phyloP scores from a whole-genome alignment of 2,888 invertebrate genomes.

The Venustoraphidia nigricollis region DNA sequence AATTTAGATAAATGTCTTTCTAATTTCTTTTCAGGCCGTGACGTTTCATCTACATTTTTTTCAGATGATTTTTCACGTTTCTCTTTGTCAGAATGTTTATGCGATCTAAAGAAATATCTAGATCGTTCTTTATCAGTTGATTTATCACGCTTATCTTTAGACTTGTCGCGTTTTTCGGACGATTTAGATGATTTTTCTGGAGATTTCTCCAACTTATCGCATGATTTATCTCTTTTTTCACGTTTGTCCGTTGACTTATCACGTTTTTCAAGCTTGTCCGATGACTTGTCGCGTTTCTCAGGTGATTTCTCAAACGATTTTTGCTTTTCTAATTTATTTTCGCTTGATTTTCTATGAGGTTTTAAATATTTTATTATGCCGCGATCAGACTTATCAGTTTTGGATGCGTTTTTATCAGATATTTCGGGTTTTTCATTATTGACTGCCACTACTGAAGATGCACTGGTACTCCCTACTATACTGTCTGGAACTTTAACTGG shows the following conservation, averaged over 20 bases:
- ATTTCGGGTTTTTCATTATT: no score
- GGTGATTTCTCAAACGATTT: slow-evolving; percentile 8
- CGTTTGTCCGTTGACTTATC: slow-evolving; percentile 9
- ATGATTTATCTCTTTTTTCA: slow-evolving; percentile 6
- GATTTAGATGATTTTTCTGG: not conserved
- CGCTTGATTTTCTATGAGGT: not conserved
- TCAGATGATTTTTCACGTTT: not conserved
- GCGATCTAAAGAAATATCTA: not conserved
- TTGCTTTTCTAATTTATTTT: slow-evolving; percentile 3
- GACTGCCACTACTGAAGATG: no score
- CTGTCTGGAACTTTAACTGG: no score
- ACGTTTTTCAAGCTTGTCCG: slow-evolving; percentile 8
- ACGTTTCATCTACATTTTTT: no score
- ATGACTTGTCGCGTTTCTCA: slow-evolving; percentile 1
- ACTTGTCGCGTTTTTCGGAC: slow-evolving; percentile 2
- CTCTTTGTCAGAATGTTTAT: not conserved
- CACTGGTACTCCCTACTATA: no score
- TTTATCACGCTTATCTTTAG: no score
- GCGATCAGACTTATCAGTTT: not conserved
- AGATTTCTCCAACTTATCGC: not conserved
- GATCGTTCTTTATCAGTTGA: no score
- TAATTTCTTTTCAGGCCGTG: no score
- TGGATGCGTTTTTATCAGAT: slow-evolving; percentile 16
- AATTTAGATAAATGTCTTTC: no score
- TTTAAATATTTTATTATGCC: slow-evolving; percentile 1